Base-by-base conservation (phyloP, 2,888 invertebrate species). In the Uloborus plumipes region DNA sequence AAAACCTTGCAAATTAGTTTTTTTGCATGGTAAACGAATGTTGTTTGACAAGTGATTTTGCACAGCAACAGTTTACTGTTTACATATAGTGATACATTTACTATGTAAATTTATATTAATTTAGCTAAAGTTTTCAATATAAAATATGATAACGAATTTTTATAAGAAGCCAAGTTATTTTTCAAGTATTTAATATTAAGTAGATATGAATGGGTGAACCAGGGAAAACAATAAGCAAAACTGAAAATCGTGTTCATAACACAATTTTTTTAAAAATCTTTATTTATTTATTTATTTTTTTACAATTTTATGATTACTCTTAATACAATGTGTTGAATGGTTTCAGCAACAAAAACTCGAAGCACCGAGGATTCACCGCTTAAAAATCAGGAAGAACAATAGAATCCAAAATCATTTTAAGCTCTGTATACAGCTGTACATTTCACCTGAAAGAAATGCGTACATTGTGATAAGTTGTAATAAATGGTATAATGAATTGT, bases 181-280 rank as follows among this genome's bases (percentile, higher is more conserved):
- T n/a, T n/a, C n/a, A n/a, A n/a, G n/a, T n/a, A n/a, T n/a, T n/a
- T n/a, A n/a, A n/a, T n/a, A n/a, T n/a, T n/a, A n/a, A n/a, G n/a
- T n/a, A n/a, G n/a, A n/a, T n/a, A n/a, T n/a, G n/a, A n/a, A n/a
- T n/a, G n/a, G n/a, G 9, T 26, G 3, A 62, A 26, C 15, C 15
- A 26, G 15, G 31, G 16, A 62, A 26, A 26, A n/a, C 1, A 26
- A 11, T 13, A 14, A 26, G 16, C 31, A 20, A 13, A 26, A 14
- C n/a, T 9, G 31, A 62, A 14, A 9, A 26, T 1, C 53, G 47
- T 69, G 62, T 47, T 62, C 69, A 76, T 58, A 64, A 18, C 69
- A 69, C 62, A 76, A 31, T 76, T 76, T 69, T 62, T 76, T 74
- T 69, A 76, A 76, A 76, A 62, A 62, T 64, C 67, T 55, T 76